A percentile compares a stretch with the other conserved stretches of the same genome.
Evolutionary conservation across 2,113 vertebrate genomes (phyloP).

Genomic region (Monarcha castaneiventris): DNA sequence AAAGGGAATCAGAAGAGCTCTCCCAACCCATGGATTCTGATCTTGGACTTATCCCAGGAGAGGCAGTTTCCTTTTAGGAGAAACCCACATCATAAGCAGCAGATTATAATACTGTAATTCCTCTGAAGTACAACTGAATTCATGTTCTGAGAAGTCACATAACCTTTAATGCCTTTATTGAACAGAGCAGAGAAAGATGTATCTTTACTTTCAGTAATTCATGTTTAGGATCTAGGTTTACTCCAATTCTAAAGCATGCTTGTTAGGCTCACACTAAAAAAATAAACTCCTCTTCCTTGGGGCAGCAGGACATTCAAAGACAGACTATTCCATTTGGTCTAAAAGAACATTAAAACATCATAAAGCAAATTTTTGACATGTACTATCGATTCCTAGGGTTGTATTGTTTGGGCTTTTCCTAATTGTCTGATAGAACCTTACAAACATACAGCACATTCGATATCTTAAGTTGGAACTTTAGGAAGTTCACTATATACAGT

Average conservation of each 20-base stretch:
- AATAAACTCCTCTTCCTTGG: neutral
- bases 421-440: neutral
- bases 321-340: neutral
- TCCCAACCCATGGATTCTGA: neutral
- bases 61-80: neutral
- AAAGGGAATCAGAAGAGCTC: neutral
- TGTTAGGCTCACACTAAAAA: neutral
- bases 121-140: neutral
- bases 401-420: neutral
- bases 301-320: neutral
- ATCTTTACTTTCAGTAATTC: neutral
- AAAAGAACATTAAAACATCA: neutral
- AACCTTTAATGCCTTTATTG: neutral
- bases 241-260: neutral
- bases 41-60: neutral
- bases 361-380: neutral
- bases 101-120: neutral
- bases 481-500: neutral
- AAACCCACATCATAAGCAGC: neutral
- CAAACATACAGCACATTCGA: neutral
- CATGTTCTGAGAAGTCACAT: neutral
- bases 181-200: neutral
- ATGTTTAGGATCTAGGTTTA: neutral
- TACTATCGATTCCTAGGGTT: neutral
- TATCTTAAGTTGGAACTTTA: neutral